These are phyloP conservation scores for Drosophila anomalata DNA, from an alignment of 2,888 invertebrate species.

Conservation along the genomic window DNA sequence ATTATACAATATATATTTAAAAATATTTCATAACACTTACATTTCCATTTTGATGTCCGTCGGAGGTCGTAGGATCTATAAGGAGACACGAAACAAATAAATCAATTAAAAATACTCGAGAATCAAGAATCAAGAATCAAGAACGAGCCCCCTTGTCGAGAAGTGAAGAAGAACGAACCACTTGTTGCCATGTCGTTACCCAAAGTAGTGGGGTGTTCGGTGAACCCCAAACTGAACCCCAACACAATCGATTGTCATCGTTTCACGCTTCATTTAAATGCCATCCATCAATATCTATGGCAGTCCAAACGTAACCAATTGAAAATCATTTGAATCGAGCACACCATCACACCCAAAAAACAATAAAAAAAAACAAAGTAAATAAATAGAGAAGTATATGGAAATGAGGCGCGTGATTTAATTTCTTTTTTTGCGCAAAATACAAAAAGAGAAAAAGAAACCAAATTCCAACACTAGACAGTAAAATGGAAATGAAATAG, in stretches of 20 bases:
- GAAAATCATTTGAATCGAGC: slow-evolving; percentile 49
- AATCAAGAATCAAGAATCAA: slow-evolving; percentile 11
- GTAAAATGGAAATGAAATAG: slow-evolving; percentile 36
- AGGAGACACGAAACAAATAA: slow-evolving; percentile 28
- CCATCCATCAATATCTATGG: slow-evolving; percentile 53
- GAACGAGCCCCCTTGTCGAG: slow-evolving; percentile 34
- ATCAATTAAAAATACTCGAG: slow-evolving; percentile 16
- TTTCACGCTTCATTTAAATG: slow-evolving; percentile 65
- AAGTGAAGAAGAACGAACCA: slow-evolving; percentile 7
- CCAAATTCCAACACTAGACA: not conserved
- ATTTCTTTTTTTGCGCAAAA: slow-evolving; percentile 41
- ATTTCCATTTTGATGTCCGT: slow-evolving; percentile 73
- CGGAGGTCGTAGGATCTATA: slow-evolving; percentile 51
- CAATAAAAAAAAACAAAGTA: slow-evolving; percentile 9
- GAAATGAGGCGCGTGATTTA: slow-evolving; percentile 57
- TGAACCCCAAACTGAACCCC: slow-evolving; percentile 23
- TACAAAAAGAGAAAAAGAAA: not conserved
- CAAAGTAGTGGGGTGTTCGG: slow-evolving; percentile 4
- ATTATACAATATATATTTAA: not conserved
- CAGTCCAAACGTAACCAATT: slow-evolving; percentile 41
- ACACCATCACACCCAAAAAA: slow-evolving; percentile 20
- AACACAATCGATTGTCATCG: slow-evolving; percentile 46
- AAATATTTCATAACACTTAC: slow-evolving; percentile 57
- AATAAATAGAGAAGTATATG: slow-evolving; percentile 36
- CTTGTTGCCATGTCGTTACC: slow-evolving; percentile 42